phyloP scores from a whole-genome alignment of 2,797 vertebrate genomes.

The Novumbra hubbsi region DNA sequence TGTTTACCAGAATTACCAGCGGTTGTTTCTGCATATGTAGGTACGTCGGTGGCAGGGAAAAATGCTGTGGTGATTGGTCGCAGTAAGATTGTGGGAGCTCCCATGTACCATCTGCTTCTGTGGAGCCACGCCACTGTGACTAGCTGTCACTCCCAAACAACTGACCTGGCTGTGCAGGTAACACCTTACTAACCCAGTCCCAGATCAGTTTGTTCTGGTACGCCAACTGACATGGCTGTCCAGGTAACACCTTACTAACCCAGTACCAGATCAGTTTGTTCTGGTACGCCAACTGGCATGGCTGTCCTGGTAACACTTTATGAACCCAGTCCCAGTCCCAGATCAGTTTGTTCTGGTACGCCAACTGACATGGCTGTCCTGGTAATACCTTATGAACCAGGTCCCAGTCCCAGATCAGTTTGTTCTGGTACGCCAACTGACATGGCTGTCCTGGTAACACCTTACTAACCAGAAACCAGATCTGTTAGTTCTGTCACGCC shows the following conservation, averaged over 20 bases:
- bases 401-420: not conserved
- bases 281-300: constrained; percentile 66
- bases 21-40: constrained; percentile 56
- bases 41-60: constrained; percentile 86
- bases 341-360: not conserved
- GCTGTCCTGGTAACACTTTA: constrained; percentile 80
- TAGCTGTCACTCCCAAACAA: constrained; percentile 94
- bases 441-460: constrained; percentile 83
- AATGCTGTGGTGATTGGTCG: constrained; percentile 92
- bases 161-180: constrained; percentile 86
- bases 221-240: constrained; percentile 73
- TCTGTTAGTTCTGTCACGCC: constrained; percentile 34
- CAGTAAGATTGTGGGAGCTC: constrained; percentile 96
- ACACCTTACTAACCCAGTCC: not conserved
- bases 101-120: constrained; percentile 94
- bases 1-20: too few relatives aligned
- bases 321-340: not conserved
- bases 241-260: constrained; percentile 74
- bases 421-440: constrained; percentile 53
- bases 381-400: constrained; percentile 66
- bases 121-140: constrained; percentile 97
- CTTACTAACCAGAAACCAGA: not conserved
- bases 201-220: not conserved
- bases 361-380: constrained; percentile 80
- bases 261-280: not conserved